Percentiles rank a stretch among this genome's conserved stretches.
Conservation (phyloP, 2,888 invertebrate species). For the Congeria kusceri region DNA sequence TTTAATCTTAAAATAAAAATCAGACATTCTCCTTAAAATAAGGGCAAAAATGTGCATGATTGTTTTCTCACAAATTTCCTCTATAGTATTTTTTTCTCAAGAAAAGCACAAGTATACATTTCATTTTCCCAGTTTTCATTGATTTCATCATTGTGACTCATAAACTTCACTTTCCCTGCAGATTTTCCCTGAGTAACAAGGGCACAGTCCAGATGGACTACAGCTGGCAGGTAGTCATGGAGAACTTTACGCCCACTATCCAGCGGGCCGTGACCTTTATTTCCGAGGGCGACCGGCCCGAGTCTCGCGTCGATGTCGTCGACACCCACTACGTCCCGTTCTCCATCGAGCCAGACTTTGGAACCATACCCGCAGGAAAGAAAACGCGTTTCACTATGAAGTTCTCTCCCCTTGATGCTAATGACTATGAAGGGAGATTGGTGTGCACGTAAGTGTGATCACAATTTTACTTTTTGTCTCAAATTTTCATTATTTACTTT, state of each 20-base stretch:
- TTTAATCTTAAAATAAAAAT: no score
- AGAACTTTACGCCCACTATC: constrained; percentile 78
- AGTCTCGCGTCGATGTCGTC: constrained; percentile 76
- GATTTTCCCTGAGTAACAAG: constrained; percentile 81
- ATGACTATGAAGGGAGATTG: constrained; percentile 83
- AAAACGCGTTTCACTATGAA: constrained; percentile 78
- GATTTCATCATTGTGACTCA: neutral
- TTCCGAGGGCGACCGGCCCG: constrained; percentile 79
- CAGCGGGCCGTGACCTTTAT: constrained; percentile 81
- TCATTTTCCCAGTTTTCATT: neutral
- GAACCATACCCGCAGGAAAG: constrained; percentile 82
- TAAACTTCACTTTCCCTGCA: constrained; percentile 40
- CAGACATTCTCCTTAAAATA: no score
- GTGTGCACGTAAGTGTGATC: constrained; percentile 82
- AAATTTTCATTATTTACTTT: no score
- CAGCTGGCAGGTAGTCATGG: constrained; percentile 84
- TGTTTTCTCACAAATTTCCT: no score
- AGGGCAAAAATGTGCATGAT: no score
- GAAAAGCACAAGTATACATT: no score
- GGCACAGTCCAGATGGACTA: constrained; percentile 83
- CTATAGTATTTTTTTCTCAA: no score
- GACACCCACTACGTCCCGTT: constrained; percentile 83
- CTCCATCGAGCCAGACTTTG: constrained; percentile 83
- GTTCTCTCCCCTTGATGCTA: constrained; percentile 84
- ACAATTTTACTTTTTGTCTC: no score